These are phyloP conservation scores for Odontamblyopus lacepedii DNA, from an alignment of 2,797 vertebrate genomes.

Conservation along the genomic window DNA sequence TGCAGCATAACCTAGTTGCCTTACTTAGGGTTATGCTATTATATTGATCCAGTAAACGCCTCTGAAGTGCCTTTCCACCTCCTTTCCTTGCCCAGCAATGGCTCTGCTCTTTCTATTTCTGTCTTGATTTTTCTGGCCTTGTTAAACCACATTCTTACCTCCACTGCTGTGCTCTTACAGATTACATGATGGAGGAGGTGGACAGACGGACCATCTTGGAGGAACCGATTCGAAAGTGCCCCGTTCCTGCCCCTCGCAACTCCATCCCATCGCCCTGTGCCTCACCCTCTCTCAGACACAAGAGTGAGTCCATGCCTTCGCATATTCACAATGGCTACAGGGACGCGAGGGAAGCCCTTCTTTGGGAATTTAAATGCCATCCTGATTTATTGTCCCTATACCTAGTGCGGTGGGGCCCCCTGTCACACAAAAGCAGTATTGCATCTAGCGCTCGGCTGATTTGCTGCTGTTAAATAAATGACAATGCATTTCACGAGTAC, in stretches of 20 bases:
- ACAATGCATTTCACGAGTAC: conserved; percentile 55
- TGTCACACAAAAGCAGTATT: conserved; percentile 23
- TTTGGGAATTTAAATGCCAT: conserved; percentile 7
- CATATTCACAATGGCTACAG: not conserved
- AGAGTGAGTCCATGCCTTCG: conserved; percentile 80
- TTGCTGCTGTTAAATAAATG: conserved; percentile 15
- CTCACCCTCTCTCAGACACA: conserved; percentile 87
- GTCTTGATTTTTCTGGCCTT: not conserved
- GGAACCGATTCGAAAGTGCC: conserved; percentile 81
- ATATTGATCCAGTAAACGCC: conserved; percentile 49
- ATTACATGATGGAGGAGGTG: conserved; percentile 85
- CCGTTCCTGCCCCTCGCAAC: conserved; percentile 81
- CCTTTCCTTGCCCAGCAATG: not conserved
- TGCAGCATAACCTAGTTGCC: conserved; percentile 49
- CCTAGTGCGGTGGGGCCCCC: conserved; percentile 56
- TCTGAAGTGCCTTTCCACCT: conserved; percentile 20
- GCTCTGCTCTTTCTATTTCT: not conserved
- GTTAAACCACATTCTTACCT: not conserved
- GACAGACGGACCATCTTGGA: conserved; percentile 76
- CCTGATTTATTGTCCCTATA: not conserved
- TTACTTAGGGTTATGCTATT: conserved; percentile 38
- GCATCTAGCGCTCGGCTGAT: conserved; percentile 29
- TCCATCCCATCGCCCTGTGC: conserved; percentile 83
- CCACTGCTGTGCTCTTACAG: conserved; percentile 60
- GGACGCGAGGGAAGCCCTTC: conserved; percentile 29